phyloP scores from a whole-genome alignment of 2,113 vertebrate genomes.

The Gymnobelideus leadbeateri region DNA sequence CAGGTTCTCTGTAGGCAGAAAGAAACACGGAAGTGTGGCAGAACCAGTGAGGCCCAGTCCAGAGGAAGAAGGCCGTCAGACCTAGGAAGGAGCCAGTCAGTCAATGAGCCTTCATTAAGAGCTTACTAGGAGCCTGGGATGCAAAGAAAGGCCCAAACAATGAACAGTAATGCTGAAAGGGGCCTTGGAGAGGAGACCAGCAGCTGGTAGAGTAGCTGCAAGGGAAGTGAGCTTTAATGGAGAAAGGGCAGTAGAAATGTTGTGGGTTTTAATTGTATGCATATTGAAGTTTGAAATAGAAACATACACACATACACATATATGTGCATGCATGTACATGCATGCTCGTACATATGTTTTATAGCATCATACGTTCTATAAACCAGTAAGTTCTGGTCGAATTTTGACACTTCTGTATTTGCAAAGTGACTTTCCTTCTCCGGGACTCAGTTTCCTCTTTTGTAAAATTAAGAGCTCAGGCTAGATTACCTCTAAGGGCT shows the following conservation, averaged over 20 bases:
- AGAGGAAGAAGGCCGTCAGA: neutral
- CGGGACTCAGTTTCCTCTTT: neutral
- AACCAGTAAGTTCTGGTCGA: neutral
- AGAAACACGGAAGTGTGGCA: neutral
- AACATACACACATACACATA: neutral
- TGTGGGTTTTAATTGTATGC: neutral
- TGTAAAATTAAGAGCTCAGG: neutral
- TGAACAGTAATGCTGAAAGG: neutral
- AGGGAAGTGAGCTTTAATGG: neutral
- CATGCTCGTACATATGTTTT: neutral
- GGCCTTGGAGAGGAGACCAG: neutral
- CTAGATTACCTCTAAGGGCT: neutral
- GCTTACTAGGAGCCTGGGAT: neutral
- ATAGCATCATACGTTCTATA: neutral
- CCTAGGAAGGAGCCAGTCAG: neutral
- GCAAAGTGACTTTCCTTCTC: neutral
- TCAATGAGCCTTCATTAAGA: neutral
- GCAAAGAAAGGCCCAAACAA: neutral
- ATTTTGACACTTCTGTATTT: neutral
- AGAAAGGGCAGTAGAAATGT: neutral
- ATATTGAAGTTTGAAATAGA: neutral
- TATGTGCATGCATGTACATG: neutral
- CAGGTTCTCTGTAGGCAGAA: neutral
- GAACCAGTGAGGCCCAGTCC: neutral
- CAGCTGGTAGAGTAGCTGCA: neutral